Conservation (phyloP, 2,888 invertebrate genomes). For the Allolobophora icterica region DNA sequence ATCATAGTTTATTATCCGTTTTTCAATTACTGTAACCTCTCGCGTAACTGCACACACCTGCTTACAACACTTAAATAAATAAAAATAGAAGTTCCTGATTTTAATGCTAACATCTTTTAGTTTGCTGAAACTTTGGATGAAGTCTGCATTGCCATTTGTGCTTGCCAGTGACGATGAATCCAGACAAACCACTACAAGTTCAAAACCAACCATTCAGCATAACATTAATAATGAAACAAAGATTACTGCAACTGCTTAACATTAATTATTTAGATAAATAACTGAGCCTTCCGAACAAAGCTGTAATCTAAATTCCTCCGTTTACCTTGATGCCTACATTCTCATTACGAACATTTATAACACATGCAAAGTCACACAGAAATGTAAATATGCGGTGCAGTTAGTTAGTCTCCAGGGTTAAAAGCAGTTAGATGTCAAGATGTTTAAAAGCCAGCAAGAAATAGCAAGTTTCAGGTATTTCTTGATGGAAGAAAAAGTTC, state of each 20-base stretch:
- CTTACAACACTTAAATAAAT: background rate
- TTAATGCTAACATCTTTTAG: conserved; percentile 21
- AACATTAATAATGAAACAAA: background rate
- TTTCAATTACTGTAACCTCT: background rate
- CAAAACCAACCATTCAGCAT: background rate
- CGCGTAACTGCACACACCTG: background rate
- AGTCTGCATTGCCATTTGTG: conserved; percentile 3
- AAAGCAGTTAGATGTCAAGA: no score
- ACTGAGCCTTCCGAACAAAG: no score
- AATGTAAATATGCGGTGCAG: no score
- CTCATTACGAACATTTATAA: no score
- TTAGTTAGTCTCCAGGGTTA: no score
- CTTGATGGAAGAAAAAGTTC: no score
- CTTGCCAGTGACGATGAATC: background rate
- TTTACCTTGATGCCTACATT: background rate
- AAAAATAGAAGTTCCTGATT: background rate
- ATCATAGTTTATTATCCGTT: background rate
- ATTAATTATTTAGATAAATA: background rate
- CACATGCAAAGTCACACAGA: no score
- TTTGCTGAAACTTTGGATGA: conserved; percentile 28
- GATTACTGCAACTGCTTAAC: background rate
- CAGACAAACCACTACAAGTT: background rate
- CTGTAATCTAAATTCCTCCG: no score
- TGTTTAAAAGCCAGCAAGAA: no score
- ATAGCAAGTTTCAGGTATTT: no score